These are phyloP conservation scores for Rhinoderma darwinii DNA, from an alignment of 2,113 vertebrate species.

Conservation along the genomic window DNA sequence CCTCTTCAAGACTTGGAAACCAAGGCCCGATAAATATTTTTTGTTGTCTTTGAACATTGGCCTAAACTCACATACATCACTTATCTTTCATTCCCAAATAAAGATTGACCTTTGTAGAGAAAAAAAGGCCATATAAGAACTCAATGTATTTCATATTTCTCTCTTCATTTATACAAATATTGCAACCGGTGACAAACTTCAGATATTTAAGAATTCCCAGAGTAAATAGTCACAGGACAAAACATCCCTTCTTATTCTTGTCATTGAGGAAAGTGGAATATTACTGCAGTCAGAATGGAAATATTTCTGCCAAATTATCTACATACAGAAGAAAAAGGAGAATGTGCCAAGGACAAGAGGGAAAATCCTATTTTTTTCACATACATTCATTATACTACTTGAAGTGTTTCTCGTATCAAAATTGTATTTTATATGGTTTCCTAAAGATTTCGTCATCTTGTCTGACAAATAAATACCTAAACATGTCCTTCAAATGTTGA, in stretches of 20 bases:
- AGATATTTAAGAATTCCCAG: not conserved
- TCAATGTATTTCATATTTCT: not conserved
- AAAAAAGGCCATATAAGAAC: not conserved
- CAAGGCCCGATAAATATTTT: not conserved
- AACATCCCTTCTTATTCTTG: not conserved
- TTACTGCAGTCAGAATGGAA: not conserved
- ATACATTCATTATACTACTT: not conserved
- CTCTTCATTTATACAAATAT: not conserved
- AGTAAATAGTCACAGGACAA: not conserved
- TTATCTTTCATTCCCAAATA: not conserved
- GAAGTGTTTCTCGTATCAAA: not conserved
- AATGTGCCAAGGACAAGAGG: conserved; percentile 8
- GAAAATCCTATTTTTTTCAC: not conserved
- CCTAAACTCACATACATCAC: not conserved
- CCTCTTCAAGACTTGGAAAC: not conserved
- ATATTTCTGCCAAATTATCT: not conserved
- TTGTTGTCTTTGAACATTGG: not conserved
- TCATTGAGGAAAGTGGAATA: not conserved
- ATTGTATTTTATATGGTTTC: not conserved
- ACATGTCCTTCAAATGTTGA: not conserved
- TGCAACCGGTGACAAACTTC: conserved; percentile 28
- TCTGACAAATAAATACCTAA: not conserved
- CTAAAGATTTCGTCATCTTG: not conserved
- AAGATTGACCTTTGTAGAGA: not conserved
- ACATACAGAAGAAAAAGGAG: not conserved